These are phyloP conservation scores for Chiridota heheva DNA, from an alignment of 35 echinoderm and acorn worm species.

Conservation along the genomic window DNA sequence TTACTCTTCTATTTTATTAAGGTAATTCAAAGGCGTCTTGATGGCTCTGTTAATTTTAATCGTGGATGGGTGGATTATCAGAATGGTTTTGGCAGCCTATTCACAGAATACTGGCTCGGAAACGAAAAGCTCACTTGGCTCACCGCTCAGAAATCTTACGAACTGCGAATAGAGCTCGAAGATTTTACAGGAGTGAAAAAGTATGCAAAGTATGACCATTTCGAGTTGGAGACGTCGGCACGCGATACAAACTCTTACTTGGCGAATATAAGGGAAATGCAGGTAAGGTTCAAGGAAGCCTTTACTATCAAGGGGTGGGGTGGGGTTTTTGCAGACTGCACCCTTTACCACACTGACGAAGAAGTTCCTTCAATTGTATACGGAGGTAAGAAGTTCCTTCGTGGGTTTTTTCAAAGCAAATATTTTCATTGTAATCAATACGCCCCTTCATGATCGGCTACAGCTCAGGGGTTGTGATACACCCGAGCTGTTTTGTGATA, in stretches of 20 bases:
- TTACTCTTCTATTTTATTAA: too few species aligned
- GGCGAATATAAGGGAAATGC: conserved; percentile 34
- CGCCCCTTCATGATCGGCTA: too few species aligned
- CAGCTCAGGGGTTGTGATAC: too few species aligned
- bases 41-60: too few species aligned
- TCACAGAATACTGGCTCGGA: conserved; percentile 54
- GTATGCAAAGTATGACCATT: conserved; percentile 17
- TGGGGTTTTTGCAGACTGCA: not conserved
- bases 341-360: not conserved
- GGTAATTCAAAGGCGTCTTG: too few species aligned
- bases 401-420: too few species aligned
- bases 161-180: conserved; percentile 46
- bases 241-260: conserved; percentile 30
- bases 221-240: conserved; percentile 34
- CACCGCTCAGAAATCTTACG: conserved; percentile 42
- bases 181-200: conserved; percentile 14
- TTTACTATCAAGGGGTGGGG: not conserved
- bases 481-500: too few species aligned
- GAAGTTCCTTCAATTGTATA: not conserved
- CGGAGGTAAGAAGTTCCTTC: too few species aligned
- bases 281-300: conserved; percentile 4
- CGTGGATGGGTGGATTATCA: conserved; percentile 45
- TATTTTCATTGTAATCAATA: too few species aligned
- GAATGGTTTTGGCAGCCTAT: conserved; percentile 48
- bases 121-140: conserved; percentile 36